A percentile compares a stretch with the other conserved stretches of the same genome.
Conservation (phyloP, 2,113 vertebrate species). For the Seriola dumerili region DNA sequence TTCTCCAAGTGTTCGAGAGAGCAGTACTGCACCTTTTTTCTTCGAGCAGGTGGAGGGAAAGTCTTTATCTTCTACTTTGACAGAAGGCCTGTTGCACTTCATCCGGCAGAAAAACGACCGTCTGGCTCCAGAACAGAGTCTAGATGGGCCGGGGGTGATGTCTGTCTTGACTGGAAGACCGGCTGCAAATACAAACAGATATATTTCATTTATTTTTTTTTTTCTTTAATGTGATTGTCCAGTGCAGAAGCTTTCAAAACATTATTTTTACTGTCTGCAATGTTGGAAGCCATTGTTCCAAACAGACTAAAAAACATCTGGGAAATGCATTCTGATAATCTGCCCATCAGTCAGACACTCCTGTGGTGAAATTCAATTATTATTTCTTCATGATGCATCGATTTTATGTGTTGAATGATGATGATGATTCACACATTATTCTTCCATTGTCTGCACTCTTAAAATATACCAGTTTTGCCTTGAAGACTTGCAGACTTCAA, state of each 20-base stretch:
- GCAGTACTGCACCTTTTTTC: conserved; percentile 91
- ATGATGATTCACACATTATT: not conserved
- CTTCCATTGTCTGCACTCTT: not conserved
- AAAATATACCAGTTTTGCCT: not conserved
- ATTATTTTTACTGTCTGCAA: too few species aligned
- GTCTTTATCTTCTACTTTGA: conserved; percentile 98
- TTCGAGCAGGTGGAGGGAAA: conserved; percentile 98
- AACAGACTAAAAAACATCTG: too few species aligned
- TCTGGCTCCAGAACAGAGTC: conserved; percentile 95
- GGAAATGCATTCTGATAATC: not conserved
- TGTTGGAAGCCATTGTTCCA: too few species aligned
- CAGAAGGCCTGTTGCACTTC: conserved; percentile 98
- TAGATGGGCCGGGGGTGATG: conserved; percentile 94
- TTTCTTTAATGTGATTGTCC: too few species aligned
- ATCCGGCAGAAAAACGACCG: conserved; percentile 99
- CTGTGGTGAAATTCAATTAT: not conserved
- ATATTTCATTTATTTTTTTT: too few species aligned
- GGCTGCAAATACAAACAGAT: conserved; percentile 81
- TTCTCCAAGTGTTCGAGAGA: too few species aligned
- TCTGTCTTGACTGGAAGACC: conserved; percentile 98
- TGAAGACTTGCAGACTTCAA: not conserved
- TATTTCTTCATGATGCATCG: not conserved
- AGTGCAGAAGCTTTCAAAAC: too few species aligned
- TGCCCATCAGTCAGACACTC: not conserved
- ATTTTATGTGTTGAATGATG: not conserved